phyloP scores from a whole-genome alignment of 2,888 invertebrate genomes.

The Prosapia bicincta region DNA sequence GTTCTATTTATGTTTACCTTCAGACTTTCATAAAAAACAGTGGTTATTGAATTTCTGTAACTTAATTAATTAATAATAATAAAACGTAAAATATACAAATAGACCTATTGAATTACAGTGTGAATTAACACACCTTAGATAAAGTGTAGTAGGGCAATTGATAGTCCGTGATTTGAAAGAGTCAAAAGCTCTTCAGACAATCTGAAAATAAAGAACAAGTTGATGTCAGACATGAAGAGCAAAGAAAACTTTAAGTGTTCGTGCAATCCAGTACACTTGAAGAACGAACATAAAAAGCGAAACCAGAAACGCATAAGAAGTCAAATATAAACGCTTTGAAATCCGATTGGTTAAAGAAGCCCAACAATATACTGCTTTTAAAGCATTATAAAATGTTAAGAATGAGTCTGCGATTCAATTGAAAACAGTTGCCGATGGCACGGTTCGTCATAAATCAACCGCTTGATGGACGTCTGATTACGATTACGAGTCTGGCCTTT shows the following conservation, averaged over 20 bases:
- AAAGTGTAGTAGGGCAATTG: background rate
- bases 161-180: background rate
- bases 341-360: slow-evolving; percentile 12
- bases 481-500: slow-evolving; percentile 4
- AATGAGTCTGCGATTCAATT: slow-evolving; percentile 25
- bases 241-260: background rate
- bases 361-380: slow-evolving; percentile 14
- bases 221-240: background rate
- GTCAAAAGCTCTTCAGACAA: background rate
- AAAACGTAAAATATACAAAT: too few species aligned
- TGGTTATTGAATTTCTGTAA: too few species aligned
- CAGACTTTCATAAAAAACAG: too few species aligned
- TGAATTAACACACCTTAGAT: too few species aligned
- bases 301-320: slow-evolving; percentile 13
- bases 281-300: background rate
- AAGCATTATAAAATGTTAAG: slow-evolving; percentile 18
- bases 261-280: background rate
- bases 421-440: slow-evolving; percentile 21
- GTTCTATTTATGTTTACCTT: too few species aligned
- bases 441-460: slow-evolving; percentile 13
- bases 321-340: slow-evolving; percentile 13
- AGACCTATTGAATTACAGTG: too few species aligned
- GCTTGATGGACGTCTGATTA: slow-evolving; percentile 16
- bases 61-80: too few species aligned
- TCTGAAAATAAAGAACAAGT: background rate